phyloP scores from a whole-genome alignment of 2,797 vertebrate genomes.

The Fundulus diaphanus region DNA sequence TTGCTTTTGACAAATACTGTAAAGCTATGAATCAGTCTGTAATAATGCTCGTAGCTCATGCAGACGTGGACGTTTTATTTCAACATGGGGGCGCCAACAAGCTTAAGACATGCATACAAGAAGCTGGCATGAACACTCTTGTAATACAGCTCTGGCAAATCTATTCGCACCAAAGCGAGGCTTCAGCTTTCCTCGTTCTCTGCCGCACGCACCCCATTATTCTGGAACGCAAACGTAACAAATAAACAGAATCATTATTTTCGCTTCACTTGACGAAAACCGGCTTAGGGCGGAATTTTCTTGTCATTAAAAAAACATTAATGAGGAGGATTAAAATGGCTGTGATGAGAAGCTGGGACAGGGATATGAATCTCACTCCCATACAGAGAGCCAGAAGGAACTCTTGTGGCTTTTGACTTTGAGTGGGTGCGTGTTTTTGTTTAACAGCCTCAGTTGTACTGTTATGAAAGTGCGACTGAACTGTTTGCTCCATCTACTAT shows the following conservation, averaged over 20 bases:
- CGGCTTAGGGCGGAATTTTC: slow-evolving; percentile 51
- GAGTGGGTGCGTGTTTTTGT: slow-evolving; percentile 54
- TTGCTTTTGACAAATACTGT: background rate
- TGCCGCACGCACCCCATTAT: slow-evolving; percentile 23
- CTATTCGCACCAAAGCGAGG: slow-evolving; percentile 32
- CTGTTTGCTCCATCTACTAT: slow-evolving; percentile 28
- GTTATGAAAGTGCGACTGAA: slow-evolving; percentile 28
- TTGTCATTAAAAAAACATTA: slow-evolving; percentile 72
- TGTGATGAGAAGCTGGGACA: slow-evolving; percentile 49
- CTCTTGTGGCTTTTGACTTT: slow-evolving; percentile 49
- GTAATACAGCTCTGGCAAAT: slow-evolving; percentile 4
- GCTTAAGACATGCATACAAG: slow-evolving; percentile 14
- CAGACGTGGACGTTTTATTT: slow-evolving; percentile 18
- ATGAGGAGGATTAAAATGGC: slow-evolving; percentile 68
- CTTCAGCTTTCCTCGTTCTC: slow-evolving; percentile 5
- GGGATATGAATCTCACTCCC: slow-evolving; percentile 59
- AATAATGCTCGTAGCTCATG: background rate
- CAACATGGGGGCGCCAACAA: slow-evolving; percentile 12
- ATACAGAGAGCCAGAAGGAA: slow-evolving; percentile 50
- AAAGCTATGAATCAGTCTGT: background rate
- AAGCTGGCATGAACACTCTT: slow-evolving; percentile 4
- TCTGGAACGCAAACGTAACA: slow-evolving; percentile 46
- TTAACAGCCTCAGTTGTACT: slow-evolving; percentile 20
- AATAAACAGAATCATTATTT: slow-evolving; percentile 64
- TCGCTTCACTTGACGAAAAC: slow-evolving; percentile 53